Evolutionary conservation across 1,140 invertebrate species (phyloP), one percentile per base, ranked within the genome.

Genomic region (Eriosoma lanigerum): DNA sequence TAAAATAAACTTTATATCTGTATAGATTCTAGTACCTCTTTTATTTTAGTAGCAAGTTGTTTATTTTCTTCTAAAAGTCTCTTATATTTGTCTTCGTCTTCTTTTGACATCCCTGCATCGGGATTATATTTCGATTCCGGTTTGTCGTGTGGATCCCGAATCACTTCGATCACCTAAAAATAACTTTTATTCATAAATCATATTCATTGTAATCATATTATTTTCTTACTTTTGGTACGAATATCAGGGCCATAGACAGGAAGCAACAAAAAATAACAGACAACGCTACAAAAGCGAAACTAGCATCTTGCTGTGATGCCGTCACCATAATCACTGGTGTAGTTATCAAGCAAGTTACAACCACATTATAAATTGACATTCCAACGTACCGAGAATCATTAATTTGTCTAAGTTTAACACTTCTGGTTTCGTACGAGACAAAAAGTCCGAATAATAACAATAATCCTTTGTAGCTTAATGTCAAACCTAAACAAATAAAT

Each of bases 331-430:
- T 96, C 52, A 99, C 97, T 0, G 97, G 97, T 17, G 94, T 96
- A 13, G 97, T 98, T 84, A 99, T 98, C 80, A 99, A 87, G 85
- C 96, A 98, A 17, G 99, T 89, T 32, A 99, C 95, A 80, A 98
- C 97, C 66, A 99, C 97, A 87, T 99, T 99, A 88, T 99, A 99
- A 84, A 99, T 98, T 83, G 96, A 96, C 95, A 99, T 98, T 82
- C 96, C 96, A 15, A 99, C 97, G 86, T 98, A 97, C 84, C 96
- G 90, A 0, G 96, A 97, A 88, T 99, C 98, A 86, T 95, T 96
- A 83, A 96, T 96, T 85, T 94, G 92, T 81, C 94, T 93, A 12
- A 96, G 91, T 88, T 99, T 99, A 29, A 99, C 92, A 81, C 96
- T 98, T 66, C 98, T 88, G 0, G 97, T 98, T 87, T 99, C 98